Evolutionary conservation across 2,888 invertebrate species (phyloP).

Genomic region (Sphecodes monilicornis): DNA sequence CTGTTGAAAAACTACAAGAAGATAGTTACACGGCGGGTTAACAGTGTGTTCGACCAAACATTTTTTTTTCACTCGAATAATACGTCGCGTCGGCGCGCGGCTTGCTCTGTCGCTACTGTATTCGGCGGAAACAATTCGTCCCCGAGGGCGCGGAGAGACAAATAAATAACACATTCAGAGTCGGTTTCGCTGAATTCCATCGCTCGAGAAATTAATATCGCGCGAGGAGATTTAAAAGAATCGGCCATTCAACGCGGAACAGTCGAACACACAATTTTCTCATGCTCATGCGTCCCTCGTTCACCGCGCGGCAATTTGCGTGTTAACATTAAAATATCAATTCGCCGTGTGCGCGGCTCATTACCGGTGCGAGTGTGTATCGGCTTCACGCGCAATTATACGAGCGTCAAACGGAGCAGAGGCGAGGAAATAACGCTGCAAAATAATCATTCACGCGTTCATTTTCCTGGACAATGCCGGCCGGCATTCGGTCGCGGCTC

Average conservation of each 20-base stretch:
- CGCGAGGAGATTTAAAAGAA: neutral
- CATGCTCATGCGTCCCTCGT: neutral
- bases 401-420: constrained; percentile 9
- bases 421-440: constrained; percentile 19
- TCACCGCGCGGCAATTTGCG: neutral
- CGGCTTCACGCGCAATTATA: constrained; percentile 40
- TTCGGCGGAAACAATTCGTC: neutral
- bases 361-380: constrained; percentile 24
- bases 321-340: constrained; percentile 36
- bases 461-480: constrained; percentile 1
- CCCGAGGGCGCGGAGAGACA: neutral
- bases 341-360: constrained; percentile 41
- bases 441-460: constrained; percentile 26
- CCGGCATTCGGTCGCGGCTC: neutral
- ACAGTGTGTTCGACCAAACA: too few species aligned
- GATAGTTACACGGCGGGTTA: too few species aligned
- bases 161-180: neutral
- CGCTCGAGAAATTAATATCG: neutral
- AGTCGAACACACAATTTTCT: neutral
- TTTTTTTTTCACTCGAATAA: neutral
- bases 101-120: neutral
- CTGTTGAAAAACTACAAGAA: too few species aligned
- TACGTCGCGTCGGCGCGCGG: neutral
- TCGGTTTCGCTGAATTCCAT: neutral
- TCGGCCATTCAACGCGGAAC: neutral